Evolutionary conservation across 2,888 invertebrate genomes (phyloP).

Genomic region (Campoplex capitator): DNA sequence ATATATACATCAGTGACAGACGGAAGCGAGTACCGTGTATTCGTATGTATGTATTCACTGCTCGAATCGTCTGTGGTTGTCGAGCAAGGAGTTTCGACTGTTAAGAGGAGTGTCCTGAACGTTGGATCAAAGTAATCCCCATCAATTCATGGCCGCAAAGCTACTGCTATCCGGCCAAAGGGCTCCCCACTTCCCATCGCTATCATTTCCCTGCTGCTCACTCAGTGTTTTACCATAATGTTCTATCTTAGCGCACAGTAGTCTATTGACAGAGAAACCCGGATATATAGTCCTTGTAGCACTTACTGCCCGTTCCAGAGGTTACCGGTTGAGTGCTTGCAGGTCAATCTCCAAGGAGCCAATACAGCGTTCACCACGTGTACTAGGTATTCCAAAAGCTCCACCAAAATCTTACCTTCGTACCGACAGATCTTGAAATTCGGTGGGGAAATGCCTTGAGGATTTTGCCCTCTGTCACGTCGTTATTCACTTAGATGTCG

Average conservation of each 20-base stretch:
- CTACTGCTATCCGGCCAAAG: constrained; percentile 42
- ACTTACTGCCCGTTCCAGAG: constrained; percentile 46
- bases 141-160: constrained; percentile 54
- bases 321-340: constrained; percentile 44
- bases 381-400: not conserved
- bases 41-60: constrained; percentile 18
- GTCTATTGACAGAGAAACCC: constrained; percentile 19
- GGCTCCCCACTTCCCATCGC: constrained; percentile 23
- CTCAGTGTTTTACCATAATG: constrained; percentile 27
- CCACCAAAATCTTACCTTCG: not conserved
- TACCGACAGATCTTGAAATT: not conserved
- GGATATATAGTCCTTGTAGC: constrained; percentile 24
- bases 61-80: constrained; percentile 46
- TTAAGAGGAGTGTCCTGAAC: constrained; percentile 45
- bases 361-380: constrained; percentile 4
- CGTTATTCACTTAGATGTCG: not conserved
- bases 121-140: constrained; percentile 56
- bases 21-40: not conserved
- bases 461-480: not conserved
- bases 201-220: constrained; percentile 27
- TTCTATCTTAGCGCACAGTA: constrained; percentile 7
- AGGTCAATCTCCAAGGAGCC: constrained; percentile 31
- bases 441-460: too few species aligned
- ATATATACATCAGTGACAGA: not conserved
- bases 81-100: constrained; percentile 33